These are phyloP conservation scores for Lasioglossum morio DNA, from an alignment of 2,888 invertebrate species.

Conservation along the genomic window DNA sequence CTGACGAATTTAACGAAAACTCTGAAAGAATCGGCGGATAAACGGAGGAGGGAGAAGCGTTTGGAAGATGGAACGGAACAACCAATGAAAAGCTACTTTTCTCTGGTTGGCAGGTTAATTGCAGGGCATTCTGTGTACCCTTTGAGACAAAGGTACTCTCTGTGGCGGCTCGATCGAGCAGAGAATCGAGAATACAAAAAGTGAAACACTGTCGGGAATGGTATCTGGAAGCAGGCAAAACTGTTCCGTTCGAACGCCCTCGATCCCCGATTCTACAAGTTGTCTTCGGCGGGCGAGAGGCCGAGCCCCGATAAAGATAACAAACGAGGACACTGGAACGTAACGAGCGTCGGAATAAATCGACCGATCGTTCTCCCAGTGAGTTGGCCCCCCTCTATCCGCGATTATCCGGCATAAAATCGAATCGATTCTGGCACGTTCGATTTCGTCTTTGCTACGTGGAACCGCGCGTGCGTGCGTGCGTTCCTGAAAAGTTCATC, in stretches of 20 bases:
- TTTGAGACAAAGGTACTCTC: slow-evolving; percentile 7
- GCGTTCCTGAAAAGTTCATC: slow-evolving; percentile 57
- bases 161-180: neutral
- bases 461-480: neutral
- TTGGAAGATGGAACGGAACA: neutral
- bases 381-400: slow-evolving; percentile 21
- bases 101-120: slow-evolving; percentile 1
- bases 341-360: slow-evolving; percentile 54
- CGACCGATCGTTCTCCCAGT: slow-evolving; percentile 44
- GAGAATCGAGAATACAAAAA: neutral
- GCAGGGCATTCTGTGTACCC: neutral
- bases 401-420: slow-evolving; percentile 56
- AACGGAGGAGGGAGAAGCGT: neutral
- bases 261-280: slow-evolving; percentile 24
- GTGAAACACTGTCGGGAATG: slow-evolving; percentile 3
- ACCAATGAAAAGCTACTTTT: neutral
- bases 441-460: slow-evolving; percentile 22
- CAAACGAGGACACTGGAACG: slow-evolving; percentile 45
- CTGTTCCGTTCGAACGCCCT: slow-evolving; percentile 14
- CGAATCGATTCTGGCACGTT: slow-evolving; percentile 50
- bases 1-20: too few species aligned
- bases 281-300: slow-evolving; percentile 6
- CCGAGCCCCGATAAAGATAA: slow-evolving; percentile 42
- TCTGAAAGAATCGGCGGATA: too few species aligned
- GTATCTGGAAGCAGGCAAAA: neutral